Evolutionary conservation across 2,888 invertebrate species (phyloP).

Genomic region (Oxycera nigricornis): DNA sequence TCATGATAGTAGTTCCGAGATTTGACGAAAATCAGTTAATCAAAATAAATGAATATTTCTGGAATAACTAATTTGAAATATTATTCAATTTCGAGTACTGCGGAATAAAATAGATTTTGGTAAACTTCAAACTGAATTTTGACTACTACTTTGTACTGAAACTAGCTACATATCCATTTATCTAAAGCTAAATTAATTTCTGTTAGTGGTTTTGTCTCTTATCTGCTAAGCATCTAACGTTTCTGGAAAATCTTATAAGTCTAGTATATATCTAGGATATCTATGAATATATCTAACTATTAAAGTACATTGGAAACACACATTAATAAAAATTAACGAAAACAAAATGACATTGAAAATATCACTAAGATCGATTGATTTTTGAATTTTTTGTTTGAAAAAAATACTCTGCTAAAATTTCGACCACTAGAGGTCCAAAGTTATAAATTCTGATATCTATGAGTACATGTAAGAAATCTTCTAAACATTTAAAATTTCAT

Average conservation of each 20-base stretch:
- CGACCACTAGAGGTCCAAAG: not conserved
- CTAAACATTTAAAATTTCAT: not conserved
- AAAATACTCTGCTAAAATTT: not conserved
- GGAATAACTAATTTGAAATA: too few species aligned
- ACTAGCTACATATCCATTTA: not conserved
- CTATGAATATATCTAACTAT: not conserved
- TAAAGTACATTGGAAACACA: not conserved
- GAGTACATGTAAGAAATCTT: too few species aligned
- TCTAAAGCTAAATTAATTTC: not conserved
- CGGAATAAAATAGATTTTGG: not conserved
- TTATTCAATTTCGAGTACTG: not conserved
- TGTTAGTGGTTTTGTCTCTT: not conserved
- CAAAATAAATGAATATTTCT: not conserved
- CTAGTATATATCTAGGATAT: not conserved
- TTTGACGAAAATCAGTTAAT: not conserved
- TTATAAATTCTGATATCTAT: too few species aligned
- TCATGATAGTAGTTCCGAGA: not conserved
- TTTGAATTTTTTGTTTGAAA: not conserved
- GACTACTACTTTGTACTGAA: constrained; percentile 19
- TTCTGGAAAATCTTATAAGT: not conserved
- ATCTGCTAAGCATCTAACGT: not conserved
- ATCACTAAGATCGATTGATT: too few species aligned
- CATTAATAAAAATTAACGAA: not conserved
- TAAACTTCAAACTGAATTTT: constrained; percentile 15
- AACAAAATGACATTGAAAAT: too few species aligned